Base-by-base conservation (phyloP, 2,113 vertebrate genomes). In the Phasianus colchicus region DNA sequence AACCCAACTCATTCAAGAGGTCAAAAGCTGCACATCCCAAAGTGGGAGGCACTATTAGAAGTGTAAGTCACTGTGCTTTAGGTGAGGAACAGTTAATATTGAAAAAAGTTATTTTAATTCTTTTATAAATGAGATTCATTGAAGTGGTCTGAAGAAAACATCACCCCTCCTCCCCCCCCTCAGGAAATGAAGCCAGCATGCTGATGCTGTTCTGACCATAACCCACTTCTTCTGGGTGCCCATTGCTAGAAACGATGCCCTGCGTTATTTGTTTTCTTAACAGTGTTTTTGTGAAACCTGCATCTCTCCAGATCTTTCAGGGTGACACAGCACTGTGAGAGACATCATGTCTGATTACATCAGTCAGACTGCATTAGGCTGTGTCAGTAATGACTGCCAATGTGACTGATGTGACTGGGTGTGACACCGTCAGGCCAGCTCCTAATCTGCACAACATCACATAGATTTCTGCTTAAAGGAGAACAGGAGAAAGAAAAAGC, bases 281-380 rank as follows among this genome's bases (percentile, higher is more conserved):
- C 47, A 27, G 29, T 78, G 50, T 82, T 90, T 90, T 70, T 30
- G 55, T 69, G 45, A 81, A 95, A 82, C 4, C n/a, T 45, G 25
- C 48, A n/a, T 82, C 66, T 93, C 32, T 80, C 12, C 36, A 25
- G 22, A 71, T 95, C 65, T 86, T 70, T 93, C 78, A 86, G 90
- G 42, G 75, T 96, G 91, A 96, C 74, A 88, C 22, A 34, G 57
- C 17, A 22, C 76, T 64, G 76, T 57, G 80, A 88, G 71, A 82
- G 74, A 66, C 74, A 92, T 83, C 64, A 22, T 65, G 77, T 92
- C 87, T 85, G 85, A 82, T 94, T 66, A 72, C 61, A 89, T 88
- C 83, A 95, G 92, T 95, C 96, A 96, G 79, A 20, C 67, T 90
- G 73, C 65, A 72, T 93, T 91, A 95, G 61, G 77, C 79, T 64